Evolutionary conservation across 2,797 vertebrate species (phyloP).

Genomic region (Brotula barbata): DNA sequence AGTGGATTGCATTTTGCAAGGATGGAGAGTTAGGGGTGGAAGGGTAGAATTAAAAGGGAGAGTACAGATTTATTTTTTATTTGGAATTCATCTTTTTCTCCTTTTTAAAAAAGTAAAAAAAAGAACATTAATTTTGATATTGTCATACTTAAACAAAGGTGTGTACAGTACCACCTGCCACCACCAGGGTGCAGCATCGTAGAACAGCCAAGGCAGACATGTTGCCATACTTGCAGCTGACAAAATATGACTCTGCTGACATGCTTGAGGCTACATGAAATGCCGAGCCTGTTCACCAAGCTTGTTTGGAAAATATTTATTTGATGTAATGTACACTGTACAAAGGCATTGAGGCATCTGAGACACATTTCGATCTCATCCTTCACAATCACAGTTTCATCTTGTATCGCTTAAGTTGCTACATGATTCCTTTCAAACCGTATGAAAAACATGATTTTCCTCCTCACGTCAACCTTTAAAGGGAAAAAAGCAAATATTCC

Average conservation of each 20-base stretch:
- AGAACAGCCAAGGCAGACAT: not conserved
- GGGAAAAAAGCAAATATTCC: constrained; percentile 32
- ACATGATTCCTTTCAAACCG: constrained; percentile 51
- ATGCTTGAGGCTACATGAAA: constrained; percentile 5
- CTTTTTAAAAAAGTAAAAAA: too few species aligned
- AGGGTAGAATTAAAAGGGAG: too few species aligned
- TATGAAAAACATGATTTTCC: constrained; percentile 39
- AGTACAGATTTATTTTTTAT: too few species aligned
- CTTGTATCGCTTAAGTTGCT: constrained; percentile 32
- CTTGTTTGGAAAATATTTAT: constrained; percentile 78
- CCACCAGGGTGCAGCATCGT: constrained; percentile 12
- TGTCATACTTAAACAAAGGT: too few species aligned
- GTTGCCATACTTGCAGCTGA: too few species aligned
- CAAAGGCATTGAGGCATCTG: constrained; percentile 67
- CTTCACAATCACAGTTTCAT: constrained; percentile 49
- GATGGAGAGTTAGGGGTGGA: too few species aligned
- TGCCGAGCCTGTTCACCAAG: not conserved
- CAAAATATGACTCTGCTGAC: too few species aligned
- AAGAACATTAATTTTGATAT: too few species aligned
- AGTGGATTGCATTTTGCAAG: too few species aligned
- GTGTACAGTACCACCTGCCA: not conserved
- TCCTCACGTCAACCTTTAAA: constrained; percentile 41
- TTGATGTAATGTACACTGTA: constrained; percentile 76
- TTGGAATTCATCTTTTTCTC: too few species aligned
- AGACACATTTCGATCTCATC: constrained; percentile 48